Base-by-base conservation (phyloP, 2,797 vertebrate genomes). In the Pipistrellus pygmaeus region DNA sequence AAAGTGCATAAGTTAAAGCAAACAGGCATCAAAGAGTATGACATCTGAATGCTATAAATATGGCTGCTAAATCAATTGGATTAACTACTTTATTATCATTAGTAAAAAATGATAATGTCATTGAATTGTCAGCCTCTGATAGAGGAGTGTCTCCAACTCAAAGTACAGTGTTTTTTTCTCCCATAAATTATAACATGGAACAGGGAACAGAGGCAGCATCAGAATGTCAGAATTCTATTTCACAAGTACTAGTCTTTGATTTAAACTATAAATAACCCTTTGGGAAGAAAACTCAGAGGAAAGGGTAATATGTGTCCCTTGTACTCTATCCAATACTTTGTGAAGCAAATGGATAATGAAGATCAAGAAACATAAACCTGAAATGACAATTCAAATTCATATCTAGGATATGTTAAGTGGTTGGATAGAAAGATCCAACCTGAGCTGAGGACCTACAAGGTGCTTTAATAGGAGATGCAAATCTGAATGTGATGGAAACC, bases 211-310 rank as follows among this genome's bases (percentile, higher is more conserved):
- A 66, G 21, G 32, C 14, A 62, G n/a, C 48, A 41, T 69, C 38
- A 84, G 32, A 71, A 72, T 62, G 12, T 90, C 51, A 71, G 35
- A 91, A 83, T 91, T 82, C 6, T 75, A 4, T 96, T 94, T 90
- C 15, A 78, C 21, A 62, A 73, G 27, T 82, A 68, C 3, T 10
- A 35, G 64, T 78, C 9, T 15, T 75, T 80, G 18, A 46, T 57
- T 81, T 92, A 72, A 78, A 55, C 17, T 75, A 44, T 78, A 23
- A 96, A 44, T 15, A 1, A 32, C 35, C n/a, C 44, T 44, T 89
- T 17, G 51, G 44, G 46, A 57, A 57, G 57, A 72, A 71, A 53
- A 25, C n/a, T 62, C 76, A 73, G 41, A 78, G 25, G 20, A 72
- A 93, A 72, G 23, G 23, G 9, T n/a, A 57, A 0, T 8, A 2